Percentiles rank a stretch among this genome's conserved stretches.
These are phyloP conservation scores for Campopleginae sp. DNA, from an alignment of 2,888 invertebrate genomes.

Conservation along the genomic window DNA sequence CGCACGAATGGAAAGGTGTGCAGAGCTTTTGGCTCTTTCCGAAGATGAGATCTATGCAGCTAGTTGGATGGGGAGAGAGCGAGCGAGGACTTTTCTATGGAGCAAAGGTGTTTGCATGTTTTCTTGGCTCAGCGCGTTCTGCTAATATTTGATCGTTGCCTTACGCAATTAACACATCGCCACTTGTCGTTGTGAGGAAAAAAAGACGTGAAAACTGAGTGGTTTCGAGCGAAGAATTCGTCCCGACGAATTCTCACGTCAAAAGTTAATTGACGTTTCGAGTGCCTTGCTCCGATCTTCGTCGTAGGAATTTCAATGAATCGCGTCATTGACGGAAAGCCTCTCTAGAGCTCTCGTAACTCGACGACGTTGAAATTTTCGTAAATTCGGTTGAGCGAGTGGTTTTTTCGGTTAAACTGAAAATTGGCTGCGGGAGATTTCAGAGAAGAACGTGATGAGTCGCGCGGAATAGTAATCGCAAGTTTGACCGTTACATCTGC, in stretches of 20 bases:
- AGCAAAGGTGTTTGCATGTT: slow-evolving; percentile 24
- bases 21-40: background rate
- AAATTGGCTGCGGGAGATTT: background rate
- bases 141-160: slow-evolving; percentile 71
- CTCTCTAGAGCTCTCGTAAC: background rate
- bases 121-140: slow-evolving; percentile 28
- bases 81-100: background rate
- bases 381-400: background rate
- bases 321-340: background rate
- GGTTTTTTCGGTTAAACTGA: background rate
- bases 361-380: background rate
- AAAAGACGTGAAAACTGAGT: background rate
- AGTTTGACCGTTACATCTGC: slow-evolving; percentile 18
- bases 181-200: slow-evolving; percentile 34
- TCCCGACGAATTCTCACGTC: background rate
- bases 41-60: slow-evolving; percentile 2
- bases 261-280: slow-evolving; percentile 2
- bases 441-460: background rate
- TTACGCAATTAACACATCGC: slow-evolving; percentile 56
- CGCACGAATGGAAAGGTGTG: background rate
- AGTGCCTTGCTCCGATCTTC: background rate
- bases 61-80: background rate
- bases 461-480: background rate
- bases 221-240: background rate
- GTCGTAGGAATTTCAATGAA: background rate